phyloP scores from a whole-genome alignment of 2,888 invertebrate species.

The Dicycla oo region DNA sequence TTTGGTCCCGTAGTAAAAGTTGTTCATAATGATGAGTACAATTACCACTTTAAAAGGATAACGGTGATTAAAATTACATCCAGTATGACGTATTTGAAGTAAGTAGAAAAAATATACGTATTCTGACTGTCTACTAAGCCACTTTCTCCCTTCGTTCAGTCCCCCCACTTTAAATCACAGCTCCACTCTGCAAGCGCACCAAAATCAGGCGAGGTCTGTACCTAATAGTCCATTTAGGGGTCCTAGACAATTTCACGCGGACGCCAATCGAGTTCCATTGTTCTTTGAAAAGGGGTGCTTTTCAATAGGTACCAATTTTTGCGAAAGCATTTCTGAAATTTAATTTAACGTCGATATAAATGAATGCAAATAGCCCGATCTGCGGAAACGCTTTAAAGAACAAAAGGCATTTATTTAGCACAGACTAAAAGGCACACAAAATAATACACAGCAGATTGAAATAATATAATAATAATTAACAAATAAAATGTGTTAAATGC shows the following conservation, averaged over 20 bases:
- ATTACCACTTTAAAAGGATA: too few species aligned
- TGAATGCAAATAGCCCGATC: conserved; percentile 29
- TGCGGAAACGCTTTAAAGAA: conserved; percentile 5
- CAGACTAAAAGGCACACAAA: too few species aligned
- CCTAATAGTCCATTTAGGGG: conserved; percentile 79
- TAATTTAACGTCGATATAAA: conserved; percentile 49
- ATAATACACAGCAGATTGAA: too few species aligned
- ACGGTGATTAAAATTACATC: too few species aligned
- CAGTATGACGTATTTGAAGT: background rate
- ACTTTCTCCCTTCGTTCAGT: conserved; percentile 54
- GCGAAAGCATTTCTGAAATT: conserved; percentile 46
- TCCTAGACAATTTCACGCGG: conserved; percentile 76
- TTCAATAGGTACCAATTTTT: conserved; percentile 48
- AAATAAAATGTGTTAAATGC: too few species aligned
- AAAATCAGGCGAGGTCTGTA: conserved; percentile 71
- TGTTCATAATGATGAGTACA: too few species aligned
- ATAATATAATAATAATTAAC: too few species aligned
- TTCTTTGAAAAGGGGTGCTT: conserved; percentile 63
- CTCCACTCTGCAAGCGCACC: conserved; percentile 65
- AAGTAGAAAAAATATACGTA: background rate
- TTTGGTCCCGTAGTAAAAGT: too few species aligned
- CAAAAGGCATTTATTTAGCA: too few species aligned
- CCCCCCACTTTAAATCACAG: conserved; percentile 73
- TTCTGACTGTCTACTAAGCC: conserved; percentile 4
- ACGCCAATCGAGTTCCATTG: conserved; percentile 76